Percentiles rank a stretch among this genome's conserved stretches.
Conservation (phyloP, 1,140 invertebrate species). For the Proctacanthus coquilletti region DNA sequence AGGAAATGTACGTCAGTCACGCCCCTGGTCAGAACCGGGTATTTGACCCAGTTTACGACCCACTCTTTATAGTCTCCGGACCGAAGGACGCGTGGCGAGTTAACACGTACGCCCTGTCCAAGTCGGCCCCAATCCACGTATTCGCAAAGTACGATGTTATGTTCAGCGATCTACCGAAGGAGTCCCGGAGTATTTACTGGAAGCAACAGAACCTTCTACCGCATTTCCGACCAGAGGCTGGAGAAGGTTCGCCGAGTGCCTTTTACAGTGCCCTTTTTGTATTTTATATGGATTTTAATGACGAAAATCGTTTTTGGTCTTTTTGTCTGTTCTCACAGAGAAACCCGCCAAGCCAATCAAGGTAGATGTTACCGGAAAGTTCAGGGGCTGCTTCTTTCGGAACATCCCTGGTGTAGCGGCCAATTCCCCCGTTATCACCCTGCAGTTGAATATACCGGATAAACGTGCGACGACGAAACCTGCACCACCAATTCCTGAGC, state of each 20-base stretch:
- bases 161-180: conserved; percentile 27
- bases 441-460: too few species aligned
- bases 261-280: background rate
- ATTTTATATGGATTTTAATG: background rate
- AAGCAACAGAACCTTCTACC: conserved; percentile 4
- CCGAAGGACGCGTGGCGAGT: conserved; percentile 2
- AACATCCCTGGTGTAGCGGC: background rate
- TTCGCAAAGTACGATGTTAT: conserved; percentile 11
- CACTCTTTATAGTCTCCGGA: conserved; percentile 3
- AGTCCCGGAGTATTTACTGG: conserved; percentile 2
- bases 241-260: background rate
- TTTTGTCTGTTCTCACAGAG: background rate
- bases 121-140: conserved; percentile 4
- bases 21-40: background rate
- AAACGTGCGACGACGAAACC: too few species aligned
- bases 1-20: conserved; percentile 3
- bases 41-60: conserved; percentile 7
- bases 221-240: background rate
- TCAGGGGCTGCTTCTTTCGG: background rate
- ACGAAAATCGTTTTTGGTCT: background rate
- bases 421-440: background rate
- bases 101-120: background rate
- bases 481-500: background rate
- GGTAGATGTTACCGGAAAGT: background rate
- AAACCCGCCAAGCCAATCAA: background rate